Percentiles rank a stretch among this genome's conserved stretches.
Evolutionary conservation across 1,140 invertebrate genomes (phyloP).

Genomic region (Drosophila biarmipes): DNA sequence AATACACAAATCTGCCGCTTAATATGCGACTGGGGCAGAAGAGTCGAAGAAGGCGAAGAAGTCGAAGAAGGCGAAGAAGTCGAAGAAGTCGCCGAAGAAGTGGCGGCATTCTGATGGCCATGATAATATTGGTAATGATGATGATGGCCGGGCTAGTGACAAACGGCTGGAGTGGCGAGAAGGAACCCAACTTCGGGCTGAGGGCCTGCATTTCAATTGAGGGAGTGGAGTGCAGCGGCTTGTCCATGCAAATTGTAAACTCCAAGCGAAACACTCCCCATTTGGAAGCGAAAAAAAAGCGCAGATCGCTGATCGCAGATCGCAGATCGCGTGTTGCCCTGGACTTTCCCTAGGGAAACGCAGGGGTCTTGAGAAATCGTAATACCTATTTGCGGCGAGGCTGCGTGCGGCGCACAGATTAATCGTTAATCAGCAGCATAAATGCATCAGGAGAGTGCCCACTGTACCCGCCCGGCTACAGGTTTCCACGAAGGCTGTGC

Average conservation of each 20-base stretch:
- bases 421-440: constrained; percentile 45
- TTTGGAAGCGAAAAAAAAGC: background rate
- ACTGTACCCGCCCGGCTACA: constrained; percentile 25
- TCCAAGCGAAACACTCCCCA: background rate
- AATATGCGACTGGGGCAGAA: constrained; percentile 21
- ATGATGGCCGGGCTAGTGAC: constrained; percentile 15
- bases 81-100: constrained; percentile 1
- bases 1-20: constrained; percentile 40
- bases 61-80: too few species aligned
- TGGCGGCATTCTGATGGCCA: constrained; percentile 10
- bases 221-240: constrained; percentile 7
- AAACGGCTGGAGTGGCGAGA: background rate
- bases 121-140: constrained; percentile 15
- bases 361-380: constrained; percentile 37
- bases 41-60: background rate
- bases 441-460: constrained; percentile 34
- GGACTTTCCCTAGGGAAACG: constrained; percentile 66
- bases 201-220: constrained; percentile 45
- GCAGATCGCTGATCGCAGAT: constrained; percentile 52
- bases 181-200: constrained; percentile 5
- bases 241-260: constrained; percentile 31
- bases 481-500: constrained; percentile 29
- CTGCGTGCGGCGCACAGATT: constrained; percentile 38
- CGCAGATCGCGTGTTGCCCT: constrained; percentile 53
- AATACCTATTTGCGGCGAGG: background rate